A percentile compares a stretch with the other conserved stretches of the same genome.
phyloP scores from a whole-genome alignment of 2,888 invertebrate genomes.

The Apotomis betuletana region DNA sequence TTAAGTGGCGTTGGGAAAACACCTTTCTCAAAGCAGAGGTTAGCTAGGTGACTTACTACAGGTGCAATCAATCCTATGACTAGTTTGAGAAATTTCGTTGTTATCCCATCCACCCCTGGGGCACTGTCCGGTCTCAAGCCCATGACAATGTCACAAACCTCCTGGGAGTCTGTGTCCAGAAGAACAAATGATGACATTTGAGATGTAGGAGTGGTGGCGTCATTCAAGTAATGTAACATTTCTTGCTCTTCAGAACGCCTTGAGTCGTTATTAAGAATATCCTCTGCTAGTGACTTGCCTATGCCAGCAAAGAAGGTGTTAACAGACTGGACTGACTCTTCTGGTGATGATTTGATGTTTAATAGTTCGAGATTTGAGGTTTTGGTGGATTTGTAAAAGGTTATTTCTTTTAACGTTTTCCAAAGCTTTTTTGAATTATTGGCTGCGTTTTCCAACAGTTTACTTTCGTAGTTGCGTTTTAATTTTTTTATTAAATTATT shows the following conservation, averaged over 20 bases:
- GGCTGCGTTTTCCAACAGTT: not conserved
- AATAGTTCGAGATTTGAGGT: not conserved
- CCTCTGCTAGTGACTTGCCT: too few species aligned
- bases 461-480: not conserved
- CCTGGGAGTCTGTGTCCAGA: not conserved
- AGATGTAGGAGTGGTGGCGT: too few species aligned
- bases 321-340: too few species aligned
- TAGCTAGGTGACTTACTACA: not conserved
- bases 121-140: not conserved
- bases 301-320: too few species aligned
- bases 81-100: not conserved
- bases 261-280: too few species aligned
- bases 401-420: not conserved
- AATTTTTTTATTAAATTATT: not conserved
- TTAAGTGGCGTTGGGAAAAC: too few species aligned
- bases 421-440: not conserved
- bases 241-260: too few species aligned
- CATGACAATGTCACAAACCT: not conserved
- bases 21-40: not conserved
- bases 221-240: too few species aligned
- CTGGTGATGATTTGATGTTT: not conserved
- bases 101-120: not conserved
- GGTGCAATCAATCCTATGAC: not conserved
- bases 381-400: not conserved
- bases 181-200: not conserved